Conservation (phyloP, 2,888 invertebrate species). For the Scrobipalpa costella region DNA sequence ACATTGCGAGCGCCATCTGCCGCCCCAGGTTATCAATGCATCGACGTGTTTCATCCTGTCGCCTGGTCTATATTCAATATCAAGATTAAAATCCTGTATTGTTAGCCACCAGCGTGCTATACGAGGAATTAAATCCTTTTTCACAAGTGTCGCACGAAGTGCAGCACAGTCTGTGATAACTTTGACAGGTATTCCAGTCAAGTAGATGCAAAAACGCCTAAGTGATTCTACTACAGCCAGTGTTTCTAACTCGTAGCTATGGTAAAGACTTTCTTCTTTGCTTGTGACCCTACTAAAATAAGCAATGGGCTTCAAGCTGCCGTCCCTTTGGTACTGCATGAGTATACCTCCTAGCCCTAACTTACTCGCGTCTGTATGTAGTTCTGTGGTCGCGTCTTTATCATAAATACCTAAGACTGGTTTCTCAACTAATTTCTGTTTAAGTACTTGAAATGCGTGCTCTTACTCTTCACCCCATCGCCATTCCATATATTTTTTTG, state of each 20-base stretch:
- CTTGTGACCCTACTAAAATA: constrained; percentile 22
- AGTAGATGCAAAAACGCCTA: constrained; percentile 23
- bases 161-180: constrained; percentile 13
- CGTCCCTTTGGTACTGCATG: constrained; percentile 28
- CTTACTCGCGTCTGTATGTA: constrained; percentile 48
- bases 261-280: constrained; percentile 24
- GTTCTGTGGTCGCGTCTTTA: constrained; percentile 34
- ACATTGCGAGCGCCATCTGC: too few relatives aligned
- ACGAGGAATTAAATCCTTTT: constrained; percentile 16
- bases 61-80: constrained; percentile 11
- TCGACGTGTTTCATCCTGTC: constrained; percentile 13
- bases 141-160: not conserved
- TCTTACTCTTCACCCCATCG: constrained; percentile 26
- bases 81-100: constrained; percentile 10
- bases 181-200: constrained; percentile 14
- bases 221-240: constrained; percentile 29
- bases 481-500: constrained; percentile 33
- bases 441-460: constrained; percentile 26
- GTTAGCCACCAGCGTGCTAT: too few relatives aligned
- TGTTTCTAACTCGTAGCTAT: constrained; percentile 29
- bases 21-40: too few relatives aligned
- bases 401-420: constrained; percentile 42
- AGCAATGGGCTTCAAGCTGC: constrained; percentile 13
- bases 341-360: constrained; percentile 45
- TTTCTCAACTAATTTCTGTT: constrained; percentile 16